phyloP scores from a whole-genome alignment of 2,888 invertebrate species.

The Nomada fucata region DNA sequence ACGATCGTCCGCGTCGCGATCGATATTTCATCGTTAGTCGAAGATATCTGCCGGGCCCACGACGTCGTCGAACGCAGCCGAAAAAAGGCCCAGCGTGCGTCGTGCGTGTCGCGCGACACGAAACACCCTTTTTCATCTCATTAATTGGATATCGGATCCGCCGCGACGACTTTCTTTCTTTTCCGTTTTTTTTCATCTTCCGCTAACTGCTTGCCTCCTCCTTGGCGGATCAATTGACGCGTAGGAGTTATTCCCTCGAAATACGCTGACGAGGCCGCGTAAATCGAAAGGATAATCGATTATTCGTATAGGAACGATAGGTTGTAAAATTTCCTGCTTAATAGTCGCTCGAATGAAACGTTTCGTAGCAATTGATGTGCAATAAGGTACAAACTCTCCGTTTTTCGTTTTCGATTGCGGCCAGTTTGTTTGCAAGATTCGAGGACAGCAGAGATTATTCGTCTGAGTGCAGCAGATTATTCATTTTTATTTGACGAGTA shows the following conservation, averaged over 20 bases:
- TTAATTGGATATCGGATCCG: constrained; percentile 14
- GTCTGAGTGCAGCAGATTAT: no score
- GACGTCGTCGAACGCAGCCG: background rate
- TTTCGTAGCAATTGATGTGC: background rate
- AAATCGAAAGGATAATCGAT: constrained; percentile 16
- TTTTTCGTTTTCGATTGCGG: background rate
- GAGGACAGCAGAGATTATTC: no score
- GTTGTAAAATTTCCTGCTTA: background rate
- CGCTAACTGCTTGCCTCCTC: no score
- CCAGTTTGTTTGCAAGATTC: no score
- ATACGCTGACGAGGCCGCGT: background rate
- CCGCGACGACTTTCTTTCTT: background rate
- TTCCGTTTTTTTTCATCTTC: background rate
- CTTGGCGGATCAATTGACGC: background rate
- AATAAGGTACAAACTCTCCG: background rate
- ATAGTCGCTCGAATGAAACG: background rate
- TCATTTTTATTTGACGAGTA: no score
- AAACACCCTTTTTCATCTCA: background rate
- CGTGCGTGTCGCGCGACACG: constrained; percentile 27
- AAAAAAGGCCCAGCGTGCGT: background rate
- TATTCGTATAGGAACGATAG: background rate
- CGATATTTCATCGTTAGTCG: constrained; percentile 64
- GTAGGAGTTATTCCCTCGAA: background rate
- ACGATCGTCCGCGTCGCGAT: constrained; percentile 26
- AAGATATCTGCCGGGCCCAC: constrained; percentile 44